Percentiles rank a stretch among this genome's conserved stretches.
phyloP scores from a whole-genome alignment of 2,888 invertebrate genomes.

The Leptinotarsa rubiginosa region DNA sequence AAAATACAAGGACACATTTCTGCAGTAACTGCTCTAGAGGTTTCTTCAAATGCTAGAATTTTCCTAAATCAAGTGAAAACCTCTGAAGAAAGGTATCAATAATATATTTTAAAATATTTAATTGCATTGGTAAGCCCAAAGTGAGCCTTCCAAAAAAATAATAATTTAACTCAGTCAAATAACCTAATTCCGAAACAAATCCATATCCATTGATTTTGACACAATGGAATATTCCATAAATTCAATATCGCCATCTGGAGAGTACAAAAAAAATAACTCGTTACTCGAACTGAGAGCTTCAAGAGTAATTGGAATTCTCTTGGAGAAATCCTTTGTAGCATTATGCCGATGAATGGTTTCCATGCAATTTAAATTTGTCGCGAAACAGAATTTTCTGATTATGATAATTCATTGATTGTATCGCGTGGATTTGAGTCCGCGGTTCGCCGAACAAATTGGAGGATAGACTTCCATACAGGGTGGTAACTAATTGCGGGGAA shows the following conservation, averaged over 20 bases:
- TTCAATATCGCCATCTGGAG: background rate
- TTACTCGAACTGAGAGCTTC: background rate
- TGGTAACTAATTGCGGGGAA: no score
- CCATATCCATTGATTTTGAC: background rate
- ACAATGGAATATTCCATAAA: background rate
- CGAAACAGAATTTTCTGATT: background rate
- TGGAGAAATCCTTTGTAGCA: conserved; percentile 2
- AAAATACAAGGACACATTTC: no score
- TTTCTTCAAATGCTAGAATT: no score
- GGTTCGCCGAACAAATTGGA: no score
- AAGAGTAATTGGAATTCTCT: background rate
- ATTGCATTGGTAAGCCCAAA: no score
- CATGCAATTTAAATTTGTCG: conserved; percentile 6
- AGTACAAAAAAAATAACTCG: conserved; percentile 4
- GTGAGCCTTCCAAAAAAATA: background rate
- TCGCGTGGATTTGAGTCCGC: no score
- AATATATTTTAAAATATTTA: no score
- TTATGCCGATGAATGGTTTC: background rate
- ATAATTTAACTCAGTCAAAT: background rate
- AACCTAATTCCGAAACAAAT: background rate
- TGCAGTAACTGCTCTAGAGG: no score
- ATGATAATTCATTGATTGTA: background rate
- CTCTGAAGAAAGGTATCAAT: no score
- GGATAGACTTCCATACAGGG: no score
- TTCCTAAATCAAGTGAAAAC: no score